phyloP scores from a whole-genome alignment of 2,113 vertebrate species.

The Martes martes region DNA sequence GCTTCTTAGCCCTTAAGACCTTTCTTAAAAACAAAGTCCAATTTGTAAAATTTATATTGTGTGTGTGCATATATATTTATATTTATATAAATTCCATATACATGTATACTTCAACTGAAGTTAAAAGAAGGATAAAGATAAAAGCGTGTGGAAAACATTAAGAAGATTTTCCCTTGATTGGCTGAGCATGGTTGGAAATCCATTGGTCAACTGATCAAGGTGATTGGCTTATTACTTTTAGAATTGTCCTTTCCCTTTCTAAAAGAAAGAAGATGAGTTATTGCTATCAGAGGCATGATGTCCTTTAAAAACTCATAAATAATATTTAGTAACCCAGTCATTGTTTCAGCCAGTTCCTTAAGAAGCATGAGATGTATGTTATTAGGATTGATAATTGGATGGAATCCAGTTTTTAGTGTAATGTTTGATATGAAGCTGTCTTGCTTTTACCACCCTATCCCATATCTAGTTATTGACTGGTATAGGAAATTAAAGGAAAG shows the following conservation, averaged over 20 bases:
- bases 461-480: neutral
- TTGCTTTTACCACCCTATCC: neutral
- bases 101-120: neutral
- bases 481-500: neutral
- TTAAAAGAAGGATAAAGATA: neutral
- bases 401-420: neutral
- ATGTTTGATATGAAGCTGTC: neutral
- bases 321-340: neutral
- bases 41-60: neutral
- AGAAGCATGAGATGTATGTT: neutral
- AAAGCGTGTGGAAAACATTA: neutral
- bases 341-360: conserved; percentile 29
- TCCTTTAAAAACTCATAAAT: conserved; percentile 1
- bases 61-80: neutral
- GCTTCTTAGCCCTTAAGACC: neutral
- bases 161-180: neutral
- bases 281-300: neutral
- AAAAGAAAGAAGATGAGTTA: neutral
- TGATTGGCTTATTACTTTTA: conserved; percentile 14
- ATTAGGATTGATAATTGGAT: neutral
- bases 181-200: neutral
- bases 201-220: neutral
- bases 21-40: neutral
- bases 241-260: neutral
- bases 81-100: neutral